Percentiles rank a stretch among this genome's conserved stretches.
These are phyloP conservation scores for Melieria crassipennis DNA, from an alignment of 2,888 invertebrate genomes.

Conservation along the genomic window DNA sequence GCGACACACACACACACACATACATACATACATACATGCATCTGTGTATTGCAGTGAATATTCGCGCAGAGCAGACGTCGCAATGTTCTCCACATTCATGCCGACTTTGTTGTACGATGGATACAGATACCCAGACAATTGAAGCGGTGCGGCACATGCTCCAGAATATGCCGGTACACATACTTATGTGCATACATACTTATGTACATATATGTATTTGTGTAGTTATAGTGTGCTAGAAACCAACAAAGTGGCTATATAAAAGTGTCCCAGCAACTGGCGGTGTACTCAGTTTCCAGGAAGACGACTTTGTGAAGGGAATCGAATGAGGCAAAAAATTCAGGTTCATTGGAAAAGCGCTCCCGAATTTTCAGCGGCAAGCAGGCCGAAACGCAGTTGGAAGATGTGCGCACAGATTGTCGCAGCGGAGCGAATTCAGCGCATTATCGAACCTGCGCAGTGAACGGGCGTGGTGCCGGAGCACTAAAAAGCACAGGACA, in stretches of 20 bases:
- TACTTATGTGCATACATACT: not conserved
- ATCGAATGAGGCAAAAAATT: constrained; percentile 32
- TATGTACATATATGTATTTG: constrained; percentile 10
- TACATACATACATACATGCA: too few species aligned
- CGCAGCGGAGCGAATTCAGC: constrained; percentile 26
- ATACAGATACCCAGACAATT: too few species aligned
- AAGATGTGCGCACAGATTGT: too few species aligned
- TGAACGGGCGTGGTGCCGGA: constrained; percentile 46
- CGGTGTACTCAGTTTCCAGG: constrained; percentile 11
- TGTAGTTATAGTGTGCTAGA: not conserved
- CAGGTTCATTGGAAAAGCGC: constrained; percentile 46
- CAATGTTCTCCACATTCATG: too few species aligned
- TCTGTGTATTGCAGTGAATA: too few species aligned
- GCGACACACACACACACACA: too few species aligned
- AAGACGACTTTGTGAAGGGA: constrained; percentile 18
- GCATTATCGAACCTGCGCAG: constrained; percentile 41
- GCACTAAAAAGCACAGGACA: not conserved
- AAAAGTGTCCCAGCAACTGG: too few species aligned
- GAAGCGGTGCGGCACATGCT: too few species aligned
- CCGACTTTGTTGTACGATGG: too few species aligned
- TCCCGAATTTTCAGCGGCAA: constrained; percentile 8
- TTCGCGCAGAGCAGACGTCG: too few species aligned
- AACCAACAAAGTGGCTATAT: not conserved
- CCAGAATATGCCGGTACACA: not conserved
- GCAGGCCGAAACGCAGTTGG: too few species aligned